Percentiles rank a stretch among this genome's conserved stretches.
phyloP scores from a whole-genome alignment of 2,888 invertebrate genomes.

The Tetheella fluctuosa region DNA sequence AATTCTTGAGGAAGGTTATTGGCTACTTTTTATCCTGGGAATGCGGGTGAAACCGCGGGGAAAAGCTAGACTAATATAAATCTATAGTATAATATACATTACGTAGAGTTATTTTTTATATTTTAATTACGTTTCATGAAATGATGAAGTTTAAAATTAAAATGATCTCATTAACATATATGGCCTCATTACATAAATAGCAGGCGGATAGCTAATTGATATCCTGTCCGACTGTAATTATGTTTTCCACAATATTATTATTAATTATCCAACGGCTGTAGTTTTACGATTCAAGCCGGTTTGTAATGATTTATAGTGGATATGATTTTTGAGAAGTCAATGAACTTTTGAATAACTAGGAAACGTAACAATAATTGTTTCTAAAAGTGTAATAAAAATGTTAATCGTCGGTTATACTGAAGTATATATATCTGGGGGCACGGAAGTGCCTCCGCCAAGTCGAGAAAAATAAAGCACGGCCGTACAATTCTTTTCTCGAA shows the following conservation, averaged over 20 bases:
- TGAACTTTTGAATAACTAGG: not conserved
- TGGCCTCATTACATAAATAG: constrained; percentile 11
- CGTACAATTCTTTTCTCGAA: no score
- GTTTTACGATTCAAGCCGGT: not conserved
- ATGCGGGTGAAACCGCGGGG: no score
- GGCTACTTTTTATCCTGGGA: no score
- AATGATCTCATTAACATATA: not conserved
- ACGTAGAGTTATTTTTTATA: not conserved
- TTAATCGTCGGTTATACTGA: no score
- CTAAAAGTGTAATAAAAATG: no score
- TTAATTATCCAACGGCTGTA: not conserved
- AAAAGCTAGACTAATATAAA: no score
- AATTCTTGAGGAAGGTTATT: no score
- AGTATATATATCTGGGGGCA: no score
- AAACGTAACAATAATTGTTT: no score
- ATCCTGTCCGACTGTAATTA: constrained; percentile 1
- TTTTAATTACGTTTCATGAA: not conserved
- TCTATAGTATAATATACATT: not conserved
- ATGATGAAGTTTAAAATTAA: not conserved
- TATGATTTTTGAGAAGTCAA: not conserved
- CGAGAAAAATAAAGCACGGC: no score
- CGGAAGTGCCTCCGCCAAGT: no score
- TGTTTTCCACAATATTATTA: not conserved
- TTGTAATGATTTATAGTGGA: not conserved
- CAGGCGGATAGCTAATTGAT: constrained; percentile 11